Percentiles rank a stretch among this genome's conserved stretches.
Evolutionary conservation across 2,888 invertebrate species (phyloP).

Genomic region (Drosophila bunnanda): DNA sequence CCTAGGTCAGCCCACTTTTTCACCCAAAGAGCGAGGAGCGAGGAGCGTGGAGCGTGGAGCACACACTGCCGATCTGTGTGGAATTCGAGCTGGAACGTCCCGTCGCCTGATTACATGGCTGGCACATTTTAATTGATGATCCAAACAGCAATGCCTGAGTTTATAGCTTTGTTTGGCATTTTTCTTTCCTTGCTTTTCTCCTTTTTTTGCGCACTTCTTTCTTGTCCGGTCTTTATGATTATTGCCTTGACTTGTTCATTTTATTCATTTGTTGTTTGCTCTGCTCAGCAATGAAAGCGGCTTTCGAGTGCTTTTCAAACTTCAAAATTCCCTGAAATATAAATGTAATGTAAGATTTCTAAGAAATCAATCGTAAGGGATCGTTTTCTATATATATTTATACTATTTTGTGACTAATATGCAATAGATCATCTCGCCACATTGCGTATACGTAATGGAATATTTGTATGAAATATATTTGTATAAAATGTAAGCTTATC

Average conservation of each 20-base stretch:
- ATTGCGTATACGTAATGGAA: conserved; percentile 12
- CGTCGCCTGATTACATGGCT: conserved; percentile 56
- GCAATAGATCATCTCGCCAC: background rate
- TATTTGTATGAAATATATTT: background rate
- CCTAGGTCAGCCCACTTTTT: conserved; percentile 46
- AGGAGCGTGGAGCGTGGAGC: background rate
- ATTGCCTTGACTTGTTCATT: conserved; percentile 52
- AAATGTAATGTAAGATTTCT: conserved; percentile 15
- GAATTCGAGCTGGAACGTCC: conserved; percentile 28
- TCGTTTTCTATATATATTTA: too few relatives aligned
- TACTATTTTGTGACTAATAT: background rate
- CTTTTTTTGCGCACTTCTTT: conserved; percentile 30
- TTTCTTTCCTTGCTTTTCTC: conserved; percentile 14
- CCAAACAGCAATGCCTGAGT: conserved; percentile 44
- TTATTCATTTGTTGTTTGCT: conserved; percentile 19
- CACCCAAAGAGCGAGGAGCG: conserved; percentile 9
- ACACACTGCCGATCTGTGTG: conserved; percentile 14
- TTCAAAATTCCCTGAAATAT: conserved; percentile 27
- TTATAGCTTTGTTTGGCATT: conserved; percentile 27
- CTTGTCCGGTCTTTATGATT: conserved; percentile 51
- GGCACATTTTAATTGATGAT: conserved; percentile 65
- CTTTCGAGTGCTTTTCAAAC: conserved; percentile 34
- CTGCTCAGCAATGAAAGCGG: conserved; percentile 28
- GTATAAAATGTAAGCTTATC: conserved; percentile 12
- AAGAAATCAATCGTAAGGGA: too few relatives aligned